Evolutionary conservation across 2,888 invertebrate species (phyloP), one percentile per base, ranked within the genome.

Genomic region (Eupelmus urozonus): DNA sequence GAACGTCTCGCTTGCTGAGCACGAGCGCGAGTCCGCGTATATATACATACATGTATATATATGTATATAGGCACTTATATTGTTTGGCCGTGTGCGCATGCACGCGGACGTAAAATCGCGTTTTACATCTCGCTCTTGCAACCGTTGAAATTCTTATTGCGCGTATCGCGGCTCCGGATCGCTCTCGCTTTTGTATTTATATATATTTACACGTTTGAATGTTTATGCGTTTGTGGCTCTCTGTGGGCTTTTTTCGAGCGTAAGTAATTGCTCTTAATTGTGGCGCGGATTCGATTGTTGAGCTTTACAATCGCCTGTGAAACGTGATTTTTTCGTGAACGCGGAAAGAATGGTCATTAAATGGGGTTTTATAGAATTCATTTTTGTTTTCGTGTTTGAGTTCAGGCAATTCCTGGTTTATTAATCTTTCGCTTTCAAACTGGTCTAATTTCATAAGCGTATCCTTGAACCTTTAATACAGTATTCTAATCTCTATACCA

Each of bases 1-100:
- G 71, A 76, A 71, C 27, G 70, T 76, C 71, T 65, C 70, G 20
- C 34, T 76, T 70, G 23, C 59, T 65, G 76, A 49, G 71, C 57
- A 71, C 13, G 25, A 18, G 51, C 45, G 51, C 18, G 5, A 3
- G 16, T 11, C 25, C 27, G 1, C 45, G 16, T 20, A 63, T 27
- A 23, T n/a, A 45, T 34, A 18, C 49, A 23, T 16, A 55, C 25
- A n/a, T 18, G 16, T 45, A 55, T 20, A 49, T 23, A 16, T 25
- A 55, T 45, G 16, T 25, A 40, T 57, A 29, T 1, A 7, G 29
- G 27, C 25, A 11, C 18, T 20, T 62, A 59, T 63, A 72, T 72
- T 63, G 63, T 63, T 42, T n/a, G 53, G n/a, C n/a, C 1, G 1
- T 34, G n/a, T 34, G 34, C 34, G 34, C 34, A 34, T 4, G 23